Evolutionary conservation across 2,888 invertebrate species (phyloP).

Genomic region (Sphecodes monilicornis): DNA sequence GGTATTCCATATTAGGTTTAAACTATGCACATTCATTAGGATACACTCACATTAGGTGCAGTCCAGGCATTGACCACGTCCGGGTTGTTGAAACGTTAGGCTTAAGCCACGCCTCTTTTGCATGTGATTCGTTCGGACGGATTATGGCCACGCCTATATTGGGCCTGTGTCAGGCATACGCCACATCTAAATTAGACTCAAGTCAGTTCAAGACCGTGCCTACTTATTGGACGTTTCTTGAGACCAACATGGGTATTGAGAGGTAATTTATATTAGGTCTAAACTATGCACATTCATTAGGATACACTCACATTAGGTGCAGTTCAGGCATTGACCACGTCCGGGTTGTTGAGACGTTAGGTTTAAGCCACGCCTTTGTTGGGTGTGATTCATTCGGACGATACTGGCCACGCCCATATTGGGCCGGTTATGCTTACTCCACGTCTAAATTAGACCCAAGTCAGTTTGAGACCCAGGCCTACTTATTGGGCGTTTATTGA

Average conservation of each 20-base stretch:
- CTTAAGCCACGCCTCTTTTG: neutral
- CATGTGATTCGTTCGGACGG: neutral
- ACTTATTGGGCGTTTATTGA: neutral
- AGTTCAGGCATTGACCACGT: no score
- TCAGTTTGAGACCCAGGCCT: neutral
- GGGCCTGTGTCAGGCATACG: neutral
- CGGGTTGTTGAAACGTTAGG: no score
- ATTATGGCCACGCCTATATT: neutral
- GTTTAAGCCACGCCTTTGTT: neutral
- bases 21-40: neutral
- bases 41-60: neutral
- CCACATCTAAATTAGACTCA: neutral
- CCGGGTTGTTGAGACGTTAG: no score
- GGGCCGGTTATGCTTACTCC: neutral
- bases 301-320: neutral
- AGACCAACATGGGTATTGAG: neutral
- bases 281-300: neutral
- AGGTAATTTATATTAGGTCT: neutral
- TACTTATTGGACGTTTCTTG: neutral
- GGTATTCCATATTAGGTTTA: neutral
- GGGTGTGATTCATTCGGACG: neutral
- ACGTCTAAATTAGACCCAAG: neutral
- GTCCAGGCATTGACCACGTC: no score
- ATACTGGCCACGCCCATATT: neutral
- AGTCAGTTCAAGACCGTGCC: neutral